Evolutionary conservation across 2,888 invertebrate species (phyloP).

Genomic region (Xestia xanthographa): DNA sequence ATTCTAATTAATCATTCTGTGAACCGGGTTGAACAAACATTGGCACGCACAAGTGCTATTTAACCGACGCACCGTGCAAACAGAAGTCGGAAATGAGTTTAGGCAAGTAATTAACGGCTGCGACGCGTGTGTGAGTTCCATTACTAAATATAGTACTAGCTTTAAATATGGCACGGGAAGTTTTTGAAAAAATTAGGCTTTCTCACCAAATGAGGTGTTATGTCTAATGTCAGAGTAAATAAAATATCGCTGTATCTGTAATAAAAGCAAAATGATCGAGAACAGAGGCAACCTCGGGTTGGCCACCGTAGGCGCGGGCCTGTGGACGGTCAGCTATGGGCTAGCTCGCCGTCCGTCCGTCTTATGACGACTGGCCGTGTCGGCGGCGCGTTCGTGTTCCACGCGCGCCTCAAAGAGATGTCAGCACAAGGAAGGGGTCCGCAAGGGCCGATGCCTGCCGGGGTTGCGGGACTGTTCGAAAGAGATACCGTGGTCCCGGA

Average conservation of each 20-base stretch:
- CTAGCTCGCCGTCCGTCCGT: no score
- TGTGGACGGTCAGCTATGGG: no score
- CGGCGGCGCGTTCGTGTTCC: no score
- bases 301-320: no score
- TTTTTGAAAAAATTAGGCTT: neutral
- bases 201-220: neutral
- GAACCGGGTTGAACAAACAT: slow-evolving; percentile 56
- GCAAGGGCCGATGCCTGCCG: no score
- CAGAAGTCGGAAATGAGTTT: slow-evolving; percentile 69
- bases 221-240: neutral
- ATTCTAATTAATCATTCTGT: slow-evolving; percentile 55
- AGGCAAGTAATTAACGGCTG: slow-evolving; percentile 67
- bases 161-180: neutral
- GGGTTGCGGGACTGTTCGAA: no score
- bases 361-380: no score
- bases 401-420: no score
- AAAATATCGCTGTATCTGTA: neutral
- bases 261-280: neutral
- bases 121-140: slow-evolving; percentile 62
- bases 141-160: slow-evolving; percentile 46
- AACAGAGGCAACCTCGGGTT: neutral
- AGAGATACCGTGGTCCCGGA: no score
- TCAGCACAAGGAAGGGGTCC: no score
- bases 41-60: slow-evolving; percentile 56
- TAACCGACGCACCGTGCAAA: slow-evolving; percentile 56